Evolutionary conservation across 2,113 vertebrate genomes (phyloP).

Genomic region (Oxyura jamaicensis): DNA sequence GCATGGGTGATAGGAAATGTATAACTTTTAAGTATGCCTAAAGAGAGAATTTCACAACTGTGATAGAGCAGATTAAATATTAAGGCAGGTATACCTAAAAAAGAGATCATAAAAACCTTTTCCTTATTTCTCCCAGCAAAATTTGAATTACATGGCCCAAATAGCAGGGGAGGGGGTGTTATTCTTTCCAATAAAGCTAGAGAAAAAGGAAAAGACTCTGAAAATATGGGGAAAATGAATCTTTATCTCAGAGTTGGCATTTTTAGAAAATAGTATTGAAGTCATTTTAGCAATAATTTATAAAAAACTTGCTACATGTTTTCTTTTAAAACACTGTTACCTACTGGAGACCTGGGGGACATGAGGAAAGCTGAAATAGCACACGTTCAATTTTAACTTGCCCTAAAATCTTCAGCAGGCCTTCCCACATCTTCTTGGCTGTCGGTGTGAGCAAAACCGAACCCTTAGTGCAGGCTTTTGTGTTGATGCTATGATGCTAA

Average conservation of each 20-base stretch:
- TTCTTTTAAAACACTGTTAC: neutral
- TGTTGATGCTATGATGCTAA: neutral
- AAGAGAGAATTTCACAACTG: neutral
- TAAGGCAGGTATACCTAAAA: neutral
- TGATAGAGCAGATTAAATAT: neutral
- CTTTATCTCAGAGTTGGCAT: neutral
- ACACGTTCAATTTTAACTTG: fast-evolving
- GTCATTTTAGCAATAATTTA: neutral
- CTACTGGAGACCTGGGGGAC: neutral
- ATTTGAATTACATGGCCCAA: neutral
- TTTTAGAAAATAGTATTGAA: fast-evolving
- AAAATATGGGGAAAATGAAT: neutral
- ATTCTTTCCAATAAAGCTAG: neutral
- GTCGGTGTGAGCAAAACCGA: neutral
- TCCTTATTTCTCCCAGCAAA: neutral
- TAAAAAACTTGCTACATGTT: fast-evolving
- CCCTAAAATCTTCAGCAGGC: fast-evolving
- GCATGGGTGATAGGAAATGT: neutral
- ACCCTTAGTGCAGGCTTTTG: neutral
- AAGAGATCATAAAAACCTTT: neutral
- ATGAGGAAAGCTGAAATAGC: neutral
- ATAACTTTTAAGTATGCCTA: neutral
- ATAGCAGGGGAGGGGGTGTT: neutral
- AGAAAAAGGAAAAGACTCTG: neutral
- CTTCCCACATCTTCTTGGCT: neutral